Evolutionary conservation across 2,113 vertebrate genomes (phyloP).

Genomic region (Syngnathus floridae): DNA sequence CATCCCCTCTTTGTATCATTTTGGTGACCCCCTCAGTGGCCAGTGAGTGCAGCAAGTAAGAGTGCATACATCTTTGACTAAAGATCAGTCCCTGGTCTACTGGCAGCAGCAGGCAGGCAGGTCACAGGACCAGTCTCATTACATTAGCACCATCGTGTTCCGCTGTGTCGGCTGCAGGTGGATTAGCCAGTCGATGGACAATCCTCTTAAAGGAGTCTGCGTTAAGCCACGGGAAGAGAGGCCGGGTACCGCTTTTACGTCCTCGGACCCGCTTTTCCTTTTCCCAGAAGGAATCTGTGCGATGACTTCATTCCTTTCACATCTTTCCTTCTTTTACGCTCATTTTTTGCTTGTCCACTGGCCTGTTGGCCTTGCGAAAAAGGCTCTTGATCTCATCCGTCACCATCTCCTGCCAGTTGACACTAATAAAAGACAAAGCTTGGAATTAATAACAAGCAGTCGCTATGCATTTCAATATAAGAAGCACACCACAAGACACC

Average conservation of each 20-base stretch:
- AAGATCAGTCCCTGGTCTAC: conserved; percentile 23
- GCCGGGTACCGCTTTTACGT: conserved; percentile 26
- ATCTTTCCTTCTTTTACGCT: conserved; percentile 18
- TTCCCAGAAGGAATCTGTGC: not conserved
- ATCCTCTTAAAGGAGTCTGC: conserved; percentile 75
- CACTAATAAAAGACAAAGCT: conserved; percentile 57
- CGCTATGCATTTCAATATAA: not conserved
- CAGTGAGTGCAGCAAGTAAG: conserved; percentile 39
- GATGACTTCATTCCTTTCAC: conserved; percentile 9
- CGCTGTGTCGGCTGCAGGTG: conserved; percentile 66
- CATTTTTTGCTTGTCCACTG: conserved; percentile 65
- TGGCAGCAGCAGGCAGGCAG: conserved; percentile 30
- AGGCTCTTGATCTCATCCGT: conserved; percentile 80
- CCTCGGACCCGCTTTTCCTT: conserved; percentile 8
- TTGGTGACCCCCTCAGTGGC: conserved; percentile 55
- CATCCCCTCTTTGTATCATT: conserved; percentile 17
- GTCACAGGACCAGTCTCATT: conserved; percentile 56
- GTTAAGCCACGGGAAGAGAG: conserved; percentile 59
- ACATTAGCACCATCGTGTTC: conserved; percentile 65
- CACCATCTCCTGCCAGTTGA: conserved; percentile 77
- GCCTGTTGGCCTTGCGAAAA: conserved; percentile 71
- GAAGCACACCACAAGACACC: not conserved
- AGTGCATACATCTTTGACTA: conserved; percentile 28
- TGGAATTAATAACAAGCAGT: not conserved
- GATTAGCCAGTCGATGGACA: conserved; percentile 67